Evolutionary conservation across 1,140 invertebrate genomes (phyloP).

Genomic region (Cydia amplana): DNA sequence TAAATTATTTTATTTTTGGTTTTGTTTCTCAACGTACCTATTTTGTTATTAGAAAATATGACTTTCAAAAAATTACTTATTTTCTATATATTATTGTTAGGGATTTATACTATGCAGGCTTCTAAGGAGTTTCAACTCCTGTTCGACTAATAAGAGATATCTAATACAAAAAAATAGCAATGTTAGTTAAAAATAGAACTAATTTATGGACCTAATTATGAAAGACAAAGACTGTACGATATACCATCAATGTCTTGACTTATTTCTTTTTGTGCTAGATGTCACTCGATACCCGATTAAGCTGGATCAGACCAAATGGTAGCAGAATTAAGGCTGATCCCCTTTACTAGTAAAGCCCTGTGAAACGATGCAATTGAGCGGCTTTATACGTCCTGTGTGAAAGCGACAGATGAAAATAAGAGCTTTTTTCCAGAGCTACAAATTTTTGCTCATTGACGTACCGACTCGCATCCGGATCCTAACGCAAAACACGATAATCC

Average conservation of each 20-base stretch:
- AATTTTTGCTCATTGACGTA: slow-evolving; percentile 13
- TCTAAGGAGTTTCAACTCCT: no score
- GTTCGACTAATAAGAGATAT: no score
- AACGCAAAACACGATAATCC: slow-evolving; percentile 16
- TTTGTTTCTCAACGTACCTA: no score
- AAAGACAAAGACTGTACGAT: background rate
- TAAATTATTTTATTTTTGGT: no score
- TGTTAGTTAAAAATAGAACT: no score
- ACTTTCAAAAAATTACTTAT: no score
- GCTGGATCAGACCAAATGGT: slow-evolving; percentile 42
- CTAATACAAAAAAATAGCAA: no score
- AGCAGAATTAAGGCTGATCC: slow-evolving; percentile 41
- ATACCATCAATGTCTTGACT: slow-evolving; percentile 33
- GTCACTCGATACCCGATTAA: slow-evolving; percentile 40
- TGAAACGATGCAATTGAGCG: slow-evolving; percentile 33
- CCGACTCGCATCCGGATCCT: background rate
- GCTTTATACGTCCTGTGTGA: slow-evolving; percentile 32
- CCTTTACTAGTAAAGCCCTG: slow-evolving; percentile 35
- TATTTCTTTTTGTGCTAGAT: slow-evolving; percentile 40
- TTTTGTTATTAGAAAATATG: no score
- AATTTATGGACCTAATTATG: background rate
- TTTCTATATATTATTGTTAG: no score
- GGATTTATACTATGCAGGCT: no score
- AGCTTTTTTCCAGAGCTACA: slow-evolving; percentile 26
- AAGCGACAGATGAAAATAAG: slow-evolving; percentile 28